Conservation (phyloP, 2,113 vertebrate species). For the Pica pica region DNA sequence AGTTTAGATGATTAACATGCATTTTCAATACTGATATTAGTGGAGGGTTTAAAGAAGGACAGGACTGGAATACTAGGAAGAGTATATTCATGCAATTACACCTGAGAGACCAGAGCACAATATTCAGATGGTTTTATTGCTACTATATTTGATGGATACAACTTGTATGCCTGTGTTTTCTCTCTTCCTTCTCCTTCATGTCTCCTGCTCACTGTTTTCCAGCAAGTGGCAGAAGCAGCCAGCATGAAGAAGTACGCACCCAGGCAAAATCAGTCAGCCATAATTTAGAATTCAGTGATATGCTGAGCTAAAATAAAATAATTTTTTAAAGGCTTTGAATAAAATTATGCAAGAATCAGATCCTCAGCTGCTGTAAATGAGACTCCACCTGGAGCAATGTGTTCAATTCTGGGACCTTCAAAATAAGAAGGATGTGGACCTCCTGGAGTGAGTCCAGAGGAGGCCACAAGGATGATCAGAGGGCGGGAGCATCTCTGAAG, state of each 20-base stretch:
- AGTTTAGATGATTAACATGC: not conserved
- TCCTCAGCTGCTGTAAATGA: not conserved
- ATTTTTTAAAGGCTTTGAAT: not conserved
- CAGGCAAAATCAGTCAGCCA: not conserved
- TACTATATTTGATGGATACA: not conserved
- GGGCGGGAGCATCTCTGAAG: not conserved
- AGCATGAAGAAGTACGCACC: not conserved
- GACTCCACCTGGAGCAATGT: not conserved
- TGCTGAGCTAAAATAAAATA: not conserved
- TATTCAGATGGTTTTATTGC: not conserved
- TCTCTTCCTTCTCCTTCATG: not conserved
- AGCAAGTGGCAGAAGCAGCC: not conserved
- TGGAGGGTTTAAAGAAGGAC: not conserved
- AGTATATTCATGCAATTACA: not conserved
- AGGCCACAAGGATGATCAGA: not conserved
- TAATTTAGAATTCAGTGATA: not conserved
- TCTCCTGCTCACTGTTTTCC: not conserved
- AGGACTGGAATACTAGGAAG: not conserved
- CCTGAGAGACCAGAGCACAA: not conserved
- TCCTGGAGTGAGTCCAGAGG: accelerated
- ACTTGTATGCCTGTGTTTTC: not conserved
- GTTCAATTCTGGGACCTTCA: not conserved
- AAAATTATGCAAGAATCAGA: not conserved
- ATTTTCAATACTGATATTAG: not conserved
- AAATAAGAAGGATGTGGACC: not conserved